phyloP scores from a whole-genome alignment of 2,797 vertebrate genomes.

The Brotula barbata region DNA sequence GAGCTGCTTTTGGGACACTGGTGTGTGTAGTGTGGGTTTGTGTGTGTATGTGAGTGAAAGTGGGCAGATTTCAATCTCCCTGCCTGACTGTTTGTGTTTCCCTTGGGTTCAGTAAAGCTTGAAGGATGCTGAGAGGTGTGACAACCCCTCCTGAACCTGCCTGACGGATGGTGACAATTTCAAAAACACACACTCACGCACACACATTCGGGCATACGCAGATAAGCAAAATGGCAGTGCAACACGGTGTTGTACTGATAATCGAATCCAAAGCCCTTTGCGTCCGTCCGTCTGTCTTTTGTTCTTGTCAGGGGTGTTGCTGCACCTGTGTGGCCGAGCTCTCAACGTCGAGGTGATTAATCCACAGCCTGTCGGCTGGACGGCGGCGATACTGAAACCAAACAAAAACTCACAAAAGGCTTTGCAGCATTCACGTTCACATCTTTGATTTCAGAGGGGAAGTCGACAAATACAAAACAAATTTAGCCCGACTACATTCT shows the following conservation, averaged over 20 bases:
- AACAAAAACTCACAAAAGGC: slow-evolving; percentile 52
- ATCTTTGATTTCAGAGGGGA: slow-evolving; percentile 18
- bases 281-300: slow-evolving; percentile 43
- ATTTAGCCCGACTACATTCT: background rate
- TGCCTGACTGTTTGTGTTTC: slow-evolving; percentile 47
- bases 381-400: slow-evolving; percentile 57
- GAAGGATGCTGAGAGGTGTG: slow-evolving; percentile 59
- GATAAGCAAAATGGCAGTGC: slow-evolving; percentile 44
- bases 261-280: slow-evolving; percentile 41
- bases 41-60: slow-evolving; percentile 12
- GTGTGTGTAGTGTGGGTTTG: slow-evolving; percentile 4
- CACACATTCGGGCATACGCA: slow-evolving; percentile 13
- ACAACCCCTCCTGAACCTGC: slow-evolving; percentile 46
- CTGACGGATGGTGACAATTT: slow-evolving; percentile 61
- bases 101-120: slow-evolving; percentile 59
- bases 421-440: slow-evolving; percentile 7
- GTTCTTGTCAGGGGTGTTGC: slow-evolving; percentile 34
- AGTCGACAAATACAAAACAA: slow-evolving; percentile 10
- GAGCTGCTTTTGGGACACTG: slow-evolving; percentile 14
- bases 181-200: slow-evolving; percentile 8
- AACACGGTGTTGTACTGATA: slow-evolving; percentile 20
- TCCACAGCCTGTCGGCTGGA: slow-evolving; percentile 53
- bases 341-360: slow-evolving; percentile 46
- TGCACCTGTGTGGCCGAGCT: slow-evolving; percentile 30
- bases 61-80: slow-evolving; percentile 60